Evolutionary conservation across 1,140 invertebrate genomes (phyloP).

Genomic region (Agrypnia vestita): DNA sequence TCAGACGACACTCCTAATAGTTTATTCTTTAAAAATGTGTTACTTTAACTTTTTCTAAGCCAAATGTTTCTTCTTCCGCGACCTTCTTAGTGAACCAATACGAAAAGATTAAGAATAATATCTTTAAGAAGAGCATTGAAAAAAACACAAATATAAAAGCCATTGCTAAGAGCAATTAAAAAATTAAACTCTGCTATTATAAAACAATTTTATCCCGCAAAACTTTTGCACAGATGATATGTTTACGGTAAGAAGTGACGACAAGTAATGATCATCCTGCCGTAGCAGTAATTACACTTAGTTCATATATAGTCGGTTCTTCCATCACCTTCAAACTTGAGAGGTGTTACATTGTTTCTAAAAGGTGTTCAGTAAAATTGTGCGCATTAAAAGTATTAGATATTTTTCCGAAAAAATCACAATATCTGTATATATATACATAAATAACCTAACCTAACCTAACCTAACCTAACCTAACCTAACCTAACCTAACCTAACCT

Average conservation of each 20-base stretch:
- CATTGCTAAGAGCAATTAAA: neutral
- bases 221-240: too few species aligned
- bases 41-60: slow-evolving; percentile 13
- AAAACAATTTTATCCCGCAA: too few species aligned
- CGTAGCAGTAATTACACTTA: neutral
- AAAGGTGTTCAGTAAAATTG: slow-evolving; percentile 10
- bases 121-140: slow-evolving; percentile 31
- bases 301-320: neutral
- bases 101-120: slow-evolving; percentile 34
- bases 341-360: neutral
- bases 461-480: too few species aligned
- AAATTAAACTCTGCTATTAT: too few species aligned
- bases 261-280: too few species aligned
- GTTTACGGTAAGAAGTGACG: too few species aligned
- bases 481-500: too few species aligned
- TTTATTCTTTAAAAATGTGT: slow-evolving; percentile 29
- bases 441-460: too few species aligned
- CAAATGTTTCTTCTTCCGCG: neutral
- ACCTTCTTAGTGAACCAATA: slow-evolving; percentile 44
- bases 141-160: slow-evolving; percentile 43
- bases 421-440: too few species aligned
- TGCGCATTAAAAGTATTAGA: too few species aligned
- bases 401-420: too few species aligned
- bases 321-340: slow-evolving; percentile 3
- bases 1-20: too few species aligned